Conservation (phyloP, 1,140 invertebrate genomes). For the Microplitis demolitor region DNA sequence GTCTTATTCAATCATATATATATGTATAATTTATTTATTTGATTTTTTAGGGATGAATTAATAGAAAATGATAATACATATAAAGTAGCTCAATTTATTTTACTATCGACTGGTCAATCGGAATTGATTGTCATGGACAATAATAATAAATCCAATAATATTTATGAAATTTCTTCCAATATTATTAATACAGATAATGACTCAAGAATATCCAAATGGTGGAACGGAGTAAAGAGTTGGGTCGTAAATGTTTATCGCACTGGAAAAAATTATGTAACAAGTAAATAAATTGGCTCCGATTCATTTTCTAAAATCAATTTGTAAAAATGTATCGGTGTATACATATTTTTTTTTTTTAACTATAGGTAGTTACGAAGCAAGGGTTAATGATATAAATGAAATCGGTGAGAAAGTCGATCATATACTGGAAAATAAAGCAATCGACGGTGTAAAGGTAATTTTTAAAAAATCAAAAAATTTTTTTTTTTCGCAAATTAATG, state of each 20-base stretch:
- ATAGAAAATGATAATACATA: conserved; percentile 42
- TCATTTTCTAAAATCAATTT: not conserved
- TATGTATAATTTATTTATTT: too few species aligned
- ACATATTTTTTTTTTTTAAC: not conserved
- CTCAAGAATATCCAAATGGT: conserved; percentile 40
- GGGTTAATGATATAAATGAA: conserved; percentile 39
- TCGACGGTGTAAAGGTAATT: conserved; percentile 40
- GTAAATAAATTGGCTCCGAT: not conserved
- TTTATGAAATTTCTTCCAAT: conserved; percentile 42
- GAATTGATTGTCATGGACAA: conserved; percentile 48
- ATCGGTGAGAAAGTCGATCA: conserved; percentile 43
- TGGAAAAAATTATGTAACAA: too few species aligned
- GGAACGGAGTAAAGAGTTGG: conserved; percentile 39
- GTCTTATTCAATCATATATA: too few species aligned
- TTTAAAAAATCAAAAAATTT: conserved; percentile 2
- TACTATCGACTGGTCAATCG: conserved; percentile 39
- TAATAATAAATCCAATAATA: conserved; percentile 43
- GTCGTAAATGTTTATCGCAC: too few species aligned
- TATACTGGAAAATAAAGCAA: conserved; percentile 41
- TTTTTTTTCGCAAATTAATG: too few species aligned
- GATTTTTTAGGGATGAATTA: conserved; percentile 38
- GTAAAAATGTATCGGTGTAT: conserved; percentile 2
- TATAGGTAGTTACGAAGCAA: conserved; percentile 41
- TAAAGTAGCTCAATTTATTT: conserved; percentile 41
- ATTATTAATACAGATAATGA: conserved; percentile 25